Conservation (phyloP, 1,140 invertebrate species). For the Zaprionus davidi region DNA sequence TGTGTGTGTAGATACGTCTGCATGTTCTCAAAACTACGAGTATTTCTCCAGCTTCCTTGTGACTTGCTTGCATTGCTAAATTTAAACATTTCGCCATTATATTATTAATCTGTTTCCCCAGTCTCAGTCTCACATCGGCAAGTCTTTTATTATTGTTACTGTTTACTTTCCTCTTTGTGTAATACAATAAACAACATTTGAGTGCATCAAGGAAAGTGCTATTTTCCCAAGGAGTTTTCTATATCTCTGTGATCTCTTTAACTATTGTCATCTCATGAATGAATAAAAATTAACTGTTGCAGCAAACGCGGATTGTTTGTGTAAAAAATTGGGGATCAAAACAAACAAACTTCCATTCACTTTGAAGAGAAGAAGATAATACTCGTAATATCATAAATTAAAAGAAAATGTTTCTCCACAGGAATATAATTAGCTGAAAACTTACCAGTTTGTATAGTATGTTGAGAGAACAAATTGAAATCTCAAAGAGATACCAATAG, state of each 20-base stretch:
- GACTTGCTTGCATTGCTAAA: constrained; percentile 42
- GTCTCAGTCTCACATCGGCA: not conserved
- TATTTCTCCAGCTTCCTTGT: constrained; percentile 36
- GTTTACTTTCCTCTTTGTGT: not conserved
- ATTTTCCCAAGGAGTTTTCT: not conserved
- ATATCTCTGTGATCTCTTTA: not conserved
- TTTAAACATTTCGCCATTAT: constrained; percentile 79
- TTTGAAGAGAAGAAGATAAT: too few relatives aligned
- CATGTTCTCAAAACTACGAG: constrained; percentile 24
- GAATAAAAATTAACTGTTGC: too few relatives aligned
- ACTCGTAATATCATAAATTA: too few relatives aligned
- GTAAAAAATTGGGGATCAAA: too few relatives aligned
- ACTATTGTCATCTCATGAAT: not conserved
- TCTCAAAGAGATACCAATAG: too few relatives aligned
- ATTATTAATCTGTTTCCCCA: constrained; percentile 29
- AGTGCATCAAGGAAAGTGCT: too few relatives aligned
- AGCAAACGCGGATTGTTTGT: too few relatives aligned
- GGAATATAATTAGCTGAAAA: too few relatives aligned
- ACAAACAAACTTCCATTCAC: too few relatives aligned
- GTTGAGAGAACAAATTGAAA: too few relatives aligned
- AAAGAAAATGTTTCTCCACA: too few relatives aligned
- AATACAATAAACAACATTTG: not conserved
- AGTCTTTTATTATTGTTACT: not conserved
- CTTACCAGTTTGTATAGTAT: too few relatives aligned
- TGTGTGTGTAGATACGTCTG: constrained; percentile 14